phyloP scores from a whole-genome alignment of 2,888 invertebrate species.

The Caenorhabditis virilis region DNA sequence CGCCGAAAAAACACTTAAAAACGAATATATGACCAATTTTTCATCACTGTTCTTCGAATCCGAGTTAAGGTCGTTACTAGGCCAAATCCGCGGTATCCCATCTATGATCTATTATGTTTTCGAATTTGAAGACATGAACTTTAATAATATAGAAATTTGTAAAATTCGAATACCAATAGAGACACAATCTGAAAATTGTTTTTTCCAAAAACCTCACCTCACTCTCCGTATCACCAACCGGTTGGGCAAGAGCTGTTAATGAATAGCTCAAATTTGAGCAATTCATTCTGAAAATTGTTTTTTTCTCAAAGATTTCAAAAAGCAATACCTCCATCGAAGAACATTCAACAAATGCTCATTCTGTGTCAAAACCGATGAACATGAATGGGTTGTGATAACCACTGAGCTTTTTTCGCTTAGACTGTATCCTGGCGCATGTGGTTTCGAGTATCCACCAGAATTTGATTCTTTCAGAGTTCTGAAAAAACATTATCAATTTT shows the following conservation, averaged over 20 bases:
- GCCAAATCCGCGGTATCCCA: no score
- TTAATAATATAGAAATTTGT: no score
- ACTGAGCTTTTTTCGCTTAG: conserved; percentile 52
- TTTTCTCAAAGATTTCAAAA: not conserved
- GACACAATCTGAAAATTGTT: no score
- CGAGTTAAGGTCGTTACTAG: no score
- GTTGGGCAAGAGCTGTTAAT: conserved; percentile 29
- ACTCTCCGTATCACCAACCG: conserved; percentile 41
- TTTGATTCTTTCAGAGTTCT: conserved; percentile 37
- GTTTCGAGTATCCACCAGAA: conserved; percentile 32
- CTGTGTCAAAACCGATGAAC: conserved; percentile 46
- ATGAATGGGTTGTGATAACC: conserved; percentile 37
- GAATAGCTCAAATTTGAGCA: conserved; percentile 38
- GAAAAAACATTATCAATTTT: not conserved
- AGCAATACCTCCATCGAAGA: conserved; percentile 39
- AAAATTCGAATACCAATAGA: no score
- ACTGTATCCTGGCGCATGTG: conserved; percentile 43
- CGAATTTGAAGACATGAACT: no score
- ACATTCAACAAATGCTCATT: conserved; percentile 47
- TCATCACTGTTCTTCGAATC: no score
- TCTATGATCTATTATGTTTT: no score
- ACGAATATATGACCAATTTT: no score
- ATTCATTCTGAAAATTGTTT: conserved; percentile 25
- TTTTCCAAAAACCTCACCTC: conserved; percentile 20
- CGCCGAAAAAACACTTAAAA: no score